Conservation (phyloP, 1,140 invertebrate species). For the Bradynema listronoti region DNA sequence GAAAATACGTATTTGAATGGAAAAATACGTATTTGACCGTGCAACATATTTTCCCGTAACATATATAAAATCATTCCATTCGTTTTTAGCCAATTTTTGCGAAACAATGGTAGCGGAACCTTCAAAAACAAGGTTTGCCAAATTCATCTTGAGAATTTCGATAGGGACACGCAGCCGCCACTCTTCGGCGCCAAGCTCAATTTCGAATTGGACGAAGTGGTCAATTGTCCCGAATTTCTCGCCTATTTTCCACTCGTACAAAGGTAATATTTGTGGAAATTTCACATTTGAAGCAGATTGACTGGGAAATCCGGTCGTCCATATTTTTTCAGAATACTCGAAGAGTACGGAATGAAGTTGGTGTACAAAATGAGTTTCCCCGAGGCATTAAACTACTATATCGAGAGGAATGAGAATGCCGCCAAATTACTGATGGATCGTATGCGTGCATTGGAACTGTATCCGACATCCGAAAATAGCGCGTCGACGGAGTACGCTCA, state of each 20-base stretch:
- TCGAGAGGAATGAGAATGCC: conserved; percentile 61
- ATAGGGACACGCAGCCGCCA: conserved; percentile 65
- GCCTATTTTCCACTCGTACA: conserved; percentile 81
- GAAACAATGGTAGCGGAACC: conserved; percentile 16
- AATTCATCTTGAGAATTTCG: conserved; percentile 65
- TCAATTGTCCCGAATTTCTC: conserved; percentile 95
- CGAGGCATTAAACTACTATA: conserved; percentile 71
- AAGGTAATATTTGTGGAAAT: conserved; percentile 61
- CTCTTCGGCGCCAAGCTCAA: conserved; percentile 93
- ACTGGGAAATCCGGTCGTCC: no score
- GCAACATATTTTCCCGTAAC: no score
- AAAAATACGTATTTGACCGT: no score
- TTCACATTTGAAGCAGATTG: no score
- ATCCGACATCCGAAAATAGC: conserved; percentile 6
- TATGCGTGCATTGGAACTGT: conserved; percentile 71
- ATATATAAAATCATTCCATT: background rate
- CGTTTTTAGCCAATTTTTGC: conserved; percentile 33
- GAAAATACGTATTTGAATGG: no score
- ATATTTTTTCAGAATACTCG: conserved; percentile 66
- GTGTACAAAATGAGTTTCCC: conserved; percentile 70
- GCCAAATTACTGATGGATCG: conserved; percentile 65
- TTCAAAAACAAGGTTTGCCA: conserved; percentile 58
- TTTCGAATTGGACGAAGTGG: conserved; percentile 87
- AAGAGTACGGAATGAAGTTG: conserved; percentile 74
- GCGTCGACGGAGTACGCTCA: conserved; percentile 61